Percentiles rank a stretch among this genome's conserved stretches.
These are phyloP conservation scores for Heliconius ethilla DNA, from an alignment of 2,888 invertebrate genomes.

Conservation along the genomic window DNA sequence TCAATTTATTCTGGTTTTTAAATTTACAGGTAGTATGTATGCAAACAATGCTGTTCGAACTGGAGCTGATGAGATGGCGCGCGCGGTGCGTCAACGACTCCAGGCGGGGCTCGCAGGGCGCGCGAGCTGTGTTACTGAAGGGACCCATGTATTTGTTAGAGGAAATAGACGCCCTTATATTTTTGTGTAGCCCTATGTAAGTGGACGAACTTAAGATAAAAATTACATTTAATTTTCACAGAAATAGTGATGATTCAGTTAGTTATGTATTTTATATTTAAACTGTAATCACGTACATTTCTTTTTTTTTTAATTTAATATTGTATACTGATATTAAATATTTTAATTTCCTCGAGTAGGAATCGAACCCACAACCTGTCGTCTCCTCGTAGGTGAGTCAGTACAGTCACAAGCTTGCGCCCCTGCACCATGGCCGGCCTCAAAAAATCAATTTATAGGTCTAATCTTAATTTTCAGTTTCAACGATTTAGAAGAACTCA, in stretches of 20 bases:
- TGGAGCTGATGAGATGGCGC: slow-evolving; percentile 87
- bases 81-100: slow-evolving; percentile 64
- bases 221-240: too few relatives aligned
- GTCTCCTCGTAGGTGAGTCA: too few relatives aligned
- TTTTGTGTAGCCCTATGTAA: slow-evolving; percentile 94
- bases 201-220: slow-evolving; percentile 54
- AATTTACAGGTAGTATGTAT: slow-evolving; percentile 86
- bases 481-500: slow-evolving; percentile 91
- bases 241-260: too few relatives aligned
- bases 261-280: too few relatives aligned
- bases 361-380: too few relatives aligned
- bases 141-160: slow-evolving; percentile 93
- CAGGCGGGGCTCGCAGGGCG: slow-evolving; percentile 84
- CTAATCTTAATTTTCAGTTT: slow-evolving; percentile 78
- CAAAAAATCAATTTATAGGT: not conserved
- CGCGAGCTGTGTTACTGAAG: slow-evolving; percentile 88
- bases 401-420: too few relatives aligned
- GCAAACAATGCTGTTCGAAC: slow-evolving; percentile 92
- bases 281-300: too few relatives aligned
- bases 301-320: too few relatives aligned
- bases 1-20: not conserved
- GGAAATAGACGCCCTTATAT: slow-evolving; percentile 91
- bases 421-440: too few relatives aligned
- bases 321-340: too few relatives aligned
- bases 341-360: too few relatives aligned